phyloP scores from a whole-genome alignment of 2,888 invertebrate genomes.

The Temnothorax rugatulus region DNA sequence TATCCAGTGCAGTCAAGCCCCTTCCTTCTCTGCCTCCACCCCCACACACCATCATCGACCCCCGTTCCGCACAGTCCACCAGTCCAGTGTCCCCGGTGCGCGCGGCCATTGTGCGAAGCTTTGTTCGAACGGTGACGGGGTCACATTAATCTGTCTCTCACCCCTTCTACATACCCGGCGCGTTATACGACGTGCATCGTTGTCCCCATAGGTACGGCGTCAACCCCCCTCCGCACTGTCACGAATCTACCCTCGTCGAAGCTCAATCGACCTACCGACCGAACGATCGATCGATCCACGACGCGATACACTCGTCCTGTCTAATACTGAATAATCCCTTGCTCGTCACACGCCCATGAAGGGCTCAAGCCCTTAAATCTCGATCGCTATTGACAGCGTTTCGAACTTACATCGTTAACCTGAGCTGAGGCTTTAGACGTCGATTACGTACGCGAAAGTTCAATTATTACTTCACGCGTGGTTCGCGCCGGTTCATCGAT shows the following conservation, averaged over 20 bases:
- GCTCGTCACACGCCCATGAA: conserved; percentile 48
- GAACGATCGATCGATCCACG: conserved; percentile 59
- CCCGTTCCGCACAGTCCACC: conserved; percentile 72
- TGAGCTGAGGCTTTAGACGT: conserved; percentile 65
- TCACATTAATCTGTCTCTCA: conserved; percentile 85
- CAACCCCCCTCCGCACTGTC: conserved; percentile 54
- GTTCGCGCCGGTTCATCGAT: conserved; percentile 20
- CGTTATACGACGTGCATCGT: conserved; percentile 76
- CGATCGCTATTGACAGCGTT: conserved; percentile 61
- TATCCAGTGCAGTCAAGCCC: conserved; percentile 81
- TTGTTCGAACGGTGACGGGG: conserved; percentile 85
- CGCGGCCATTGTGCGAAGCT: conserved; percentile 84
- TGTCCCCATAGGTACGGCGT: conserved; percentile 70
- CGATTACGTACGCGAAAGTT: conserved; percentile 59
- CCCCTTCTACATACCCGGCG: conserved; percentile 78
- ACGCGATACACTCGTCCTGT: conserved; percentile 52
- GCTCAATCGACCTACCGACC: conserved; percentile 69
- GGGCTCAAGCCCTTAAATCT: conserved; percentile 67
- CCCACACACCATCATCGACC: conserved; percentile 65
- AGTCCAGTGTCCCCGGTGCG: conserved; percentile 81
- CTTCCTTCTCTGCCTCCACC: conserved; percentile 72
- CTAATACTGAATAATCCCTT: conserved; percentile 56
- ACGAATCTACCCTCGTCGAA: conserved; percentile 57
- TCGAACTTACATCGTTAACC: conserved; percentile 63
- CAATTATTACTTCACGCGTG: conserved; percentile 54